Conservation (phyloP, 2,888 invertebrate species). For the Ochropleura leucogaster region DNA sequence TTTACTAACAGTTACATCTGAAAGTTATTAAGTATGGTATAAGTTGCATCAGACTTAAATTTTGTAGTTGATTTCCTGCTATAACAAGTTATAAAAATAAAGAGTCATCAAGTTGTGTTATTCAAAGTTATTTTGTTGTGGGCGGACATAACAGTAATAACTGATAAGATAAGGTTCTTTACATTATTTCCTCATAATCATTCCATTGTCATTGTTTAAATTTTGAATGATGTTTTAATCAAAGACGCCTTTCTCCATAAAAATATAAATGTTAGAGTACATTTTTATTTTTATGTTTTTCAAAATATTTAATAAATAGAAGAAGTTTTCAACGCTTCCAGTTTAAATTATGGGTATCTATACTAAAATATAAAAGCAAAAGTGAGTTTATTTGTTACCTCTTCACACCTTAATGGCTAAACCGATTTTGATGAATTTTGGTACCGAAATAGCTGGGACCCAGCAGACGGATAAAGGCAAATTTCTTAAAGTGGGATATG, state of each 20-base stretch:
- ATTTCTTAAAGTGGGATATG: no score
- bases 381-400: no score
- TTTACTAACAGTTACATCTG: neutral
- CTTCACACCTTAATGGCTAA: no score
- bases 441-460: no score
- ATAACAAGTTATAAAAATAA: neutral
- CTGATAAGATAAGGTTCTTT: slow-evolving; percentile 45
- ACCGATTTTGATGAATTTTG: no score
- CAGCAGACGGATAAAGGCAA: no score
- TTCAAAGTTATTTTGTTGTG: slow-evolving; percentile 3
- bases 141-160: slow-evolving; percentile 10
- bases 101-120: neutral
- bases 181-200: slow-evolving; percentile 6
- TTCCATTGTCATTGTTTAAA: neutral
- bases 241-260: neutral
- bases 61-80: neutral
- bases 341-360: no score
- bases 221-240: no score
- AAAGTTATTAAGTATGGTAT: neutral
- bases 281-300: no score
- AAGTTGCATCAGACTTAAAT: neutral
- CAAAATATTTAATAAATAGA: no score
- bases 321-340: no score
- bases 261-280: neutral
- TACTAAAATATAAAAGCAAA: no score